Conservation (phyloP, 2,797 vertebrate genomes). For the Ptychobarbus kaznakovi region DNA sequence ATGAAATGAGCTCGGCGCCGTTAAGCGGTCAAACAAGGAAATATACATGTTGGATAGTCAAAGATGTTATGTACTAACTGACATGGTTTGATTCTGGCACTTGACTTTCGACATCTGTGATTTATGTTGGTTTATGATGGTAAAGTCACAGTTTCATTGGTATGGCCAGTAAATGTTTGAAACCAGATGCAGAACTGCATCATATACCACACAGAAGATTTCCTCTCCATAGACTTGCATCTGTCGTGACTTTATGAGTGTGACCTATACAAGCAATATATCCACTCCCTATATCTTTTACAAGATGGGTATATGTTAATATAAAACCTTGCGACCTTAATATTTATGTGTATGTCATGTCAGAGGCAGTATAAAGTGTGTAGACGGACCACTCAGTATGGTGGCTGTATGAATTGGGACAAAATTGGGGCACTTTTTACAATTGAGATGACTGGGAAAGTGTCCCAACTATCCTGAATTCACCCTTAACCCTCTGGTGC, state of each 20-base stretch:
- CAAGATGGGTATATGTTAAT: conserved; percentile 3
- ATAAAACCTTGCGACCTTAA: not conserved
- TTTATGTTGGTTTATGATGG: not conserved
- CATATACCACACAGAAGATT: not conserved
- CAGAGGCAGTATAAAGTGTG: not conserved
- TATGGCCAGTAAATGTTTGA: not conserved
- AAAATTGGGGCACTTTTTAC: not conserved
- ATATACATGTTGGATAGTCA: not conserved
- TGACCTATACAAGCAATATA: not conserved
- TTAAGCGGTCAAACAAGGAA: not conserved
- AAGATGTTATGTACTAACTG: not conserved
- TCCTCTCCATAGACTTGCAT: conserved; percentile 19
- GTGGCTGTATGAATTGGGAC: not conserved
- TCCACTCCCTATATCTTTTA: not conserved
- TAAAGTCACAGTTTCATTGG: not conserved
- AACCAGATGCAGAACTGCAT: not conserved
- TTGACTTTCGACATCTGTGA: not conserved
- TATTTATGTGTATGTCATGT: not conserved
- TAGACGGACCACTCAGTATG: not conserved
- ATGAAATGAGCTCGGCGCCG: conserved; percentile 6
- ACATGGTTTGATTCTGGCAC: not conserved
- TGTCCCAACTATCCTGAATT: not conserved
- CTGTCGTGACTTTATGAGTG: conserved; percentile 15
- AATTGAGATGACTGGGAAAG: not conserved
- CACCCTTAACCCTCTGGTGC: not conserved